A percentile compares a stretch with the other conserved stretches of the same genome.
phyloP scores from a whole-genome alignment of 2,113 vertebrate genomes.

The Oreochromis aureus region DNA sequence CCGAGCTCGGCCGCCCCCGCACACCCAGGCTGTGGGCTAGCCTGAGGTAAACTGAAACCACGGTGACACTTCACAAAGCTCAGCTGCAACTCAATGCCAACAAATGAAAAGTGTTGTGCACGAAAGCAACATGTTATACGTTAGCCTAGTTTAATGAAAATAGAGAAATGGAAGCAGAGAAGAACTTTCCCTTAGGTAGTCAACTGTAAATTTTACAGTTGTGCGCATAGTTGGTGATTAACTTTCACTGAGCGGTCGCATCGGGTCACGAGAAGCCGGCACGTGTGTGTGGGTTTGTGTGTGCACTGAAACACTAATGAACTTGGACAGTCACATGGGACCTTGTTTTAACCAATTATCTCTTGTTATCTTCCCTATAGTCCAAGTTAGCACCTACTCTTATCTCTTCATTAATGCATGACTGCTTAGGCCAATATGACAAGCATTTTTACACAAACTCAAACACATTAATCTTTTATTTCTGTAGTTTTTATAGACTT shows the following conservation, averaged over 20 bases:
- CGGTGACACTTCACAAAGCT: constrained; percentile 6
- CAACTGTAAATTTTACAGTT: not conserved
- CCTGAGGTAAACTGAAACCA: constrained; percentile 16
- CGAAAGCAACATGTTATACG: not conserved
- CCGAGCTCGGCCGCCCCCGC: not conserved
- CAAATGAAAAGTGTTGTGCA: not conserved
- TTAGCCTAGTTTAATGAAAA: not conserved
- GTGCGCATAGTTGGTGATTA: not conserved
- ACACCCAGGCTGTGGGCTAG: not conserved
- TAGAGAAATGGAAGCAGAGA: not conserved
- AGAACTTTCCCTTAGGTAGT: not conserved
- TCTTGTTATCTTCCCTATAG: not conserved
- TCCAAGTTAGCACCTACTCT: not conserved
- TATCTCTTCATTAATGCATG: not conserved
- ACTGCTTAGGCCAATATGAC: not conserved
- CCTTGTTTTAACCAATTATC: constrained; percentile 27
- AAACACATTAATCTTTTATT: not conserved
- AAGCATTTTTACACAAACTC: not conserved
- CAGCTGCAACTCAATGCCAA: constrained; percentile 41
- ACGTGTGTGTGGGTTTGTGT: not conserved
- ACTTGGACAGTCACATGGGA: constrained; percentile 22
- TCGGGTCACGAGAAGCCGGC: not conserved
- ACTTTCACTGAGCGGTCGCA: not conserved
- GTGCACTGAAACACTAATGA: not conserved
- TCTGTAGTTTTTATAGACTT: not conserved